These are phyloP conservation scores for Empis livida DNA, from an alignment of 2,888 invertebrate genomes.

Conservation along the genomic window DNA sequence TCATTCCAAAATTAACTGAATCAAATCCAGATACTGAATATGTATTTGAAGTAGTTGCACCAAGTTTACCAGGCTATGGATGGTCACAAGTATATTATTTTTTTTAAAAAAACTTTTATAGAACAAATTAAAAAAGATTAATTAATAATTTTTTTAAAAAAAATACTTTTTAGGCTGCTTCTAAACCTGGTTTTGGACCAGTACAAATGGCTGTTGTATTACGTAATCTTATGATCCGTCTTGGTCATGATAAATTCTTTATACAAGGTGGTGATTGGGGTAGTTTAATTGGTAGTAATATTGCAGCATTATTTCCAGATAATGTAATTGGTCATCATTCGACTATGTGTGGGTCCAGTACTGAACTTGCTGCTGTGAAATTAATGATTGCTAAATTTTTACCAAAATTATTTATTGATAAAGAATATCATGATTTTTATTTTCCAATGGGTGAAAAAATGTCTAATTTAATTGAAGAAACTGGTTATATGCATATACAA, in stretches of 20 bases:
- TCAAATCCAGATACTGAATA: slow-evolving; percentile 40
- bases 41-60: slow-evolving; percentile 54
- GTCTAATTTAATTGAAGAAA: slow-evolving; percentile 24
- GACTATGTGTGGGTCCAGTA: slow-evolving; percentile 41
- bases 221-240: slow-evolving; percentile 47
- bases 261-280: slow-evolving; percentile 72
- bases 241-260: slow-evolving; percentile 47
- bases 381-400: slow-evolving; percentile 36
- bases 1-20: slow-evolving; percentile 51
- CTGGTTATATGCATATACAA: slow-evolving; percentile 55
- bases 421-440: slow-evolving; percentile 26
- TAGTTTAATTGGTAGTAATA: slow-evolving; percentile 39
- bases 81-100: slow-evolving; percentile 44
- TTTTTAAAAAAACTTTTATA: no score
- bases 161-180: slow-evolving; percentile 28
- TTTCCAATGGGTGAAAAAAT: slow-evolving; percentile 29
- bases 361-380: slow-evolving; percentile 20
- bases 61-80: slow-evolving; percentile 57
- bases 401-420: slow-evolving; percentile 41
- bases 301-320: slow-evolving; percentile 47
- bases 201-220: slow-evolving; percentile 40
- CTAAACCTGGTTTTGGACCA: slow-evolving; percentile 45
- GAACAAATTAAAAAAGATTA: no score
- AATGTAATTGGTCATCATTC: slow-evolving; percentile 40
- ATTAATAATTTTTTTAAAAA: background rate